Conservation (phyloP, 2,797 vertebrate species). For the Channa striata region DNA sequence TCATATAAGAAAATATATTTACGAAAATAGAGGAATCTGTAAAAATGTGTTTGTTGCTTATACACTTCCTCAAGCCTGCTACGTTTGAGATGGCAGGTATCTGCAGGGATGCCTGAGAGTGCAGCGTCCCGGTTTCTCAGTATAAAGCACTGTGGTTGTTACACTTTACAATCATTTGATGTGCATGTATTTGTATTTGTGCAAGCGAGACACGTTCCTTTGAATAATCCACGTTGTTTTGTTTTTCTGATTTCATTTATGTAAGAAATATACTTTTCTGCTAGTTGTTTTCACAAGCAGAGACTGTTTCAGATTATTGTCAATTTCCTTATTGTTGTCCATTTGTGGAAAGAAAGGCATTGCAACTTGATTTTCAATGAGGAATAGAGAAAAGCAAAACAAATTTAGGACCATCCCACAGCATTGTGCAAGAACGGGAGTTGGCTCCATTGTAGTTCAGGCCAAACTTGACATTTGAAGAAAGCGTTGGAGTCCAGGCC, state of each 20-base stretch:
- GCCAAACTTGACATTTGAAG: conserved; percentile 74
- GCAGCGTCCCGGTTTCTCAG: conserved; percentile 36
- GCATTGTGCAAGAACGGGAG: conserved; percentile 68
- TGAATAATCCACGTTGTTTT: conserved; percentile 53
- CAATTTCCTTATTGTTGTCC: conserved; percentile 71
- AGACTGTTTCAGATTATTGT: conserved; percentile 66
- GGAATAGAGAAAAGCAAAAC: conserved; percentile 69
- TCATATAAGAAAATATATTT: conserved; percentile 3
- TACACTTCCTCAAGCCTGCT: conserved; percentile 11
- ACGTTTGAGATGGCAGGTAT: conserved; percentile 13
- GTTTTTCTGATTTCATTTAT: conserved; percentile 55
- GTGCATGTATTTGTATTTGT: conserved; percentile 45
- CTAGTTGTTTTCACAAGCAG: conserved; percentile 47
- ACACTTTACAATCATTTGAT: conserved; percentile 45
- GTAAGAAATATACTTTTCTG: conserved; percentile 54
- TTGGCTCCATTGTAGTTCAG: conserved; percentile 60
- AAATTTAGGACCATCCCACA: conserved; percentile 64
- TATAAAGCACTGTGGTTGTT: conserved; percentile 43
- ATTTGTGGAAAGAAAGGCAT: conserved; percentile 56
- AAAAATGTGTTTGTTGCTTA: neutral
- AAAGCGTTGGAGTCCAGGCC: conserved; percentile 63
- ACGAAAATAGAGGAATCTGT: neutral
- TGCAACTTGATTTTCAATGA: conserved; percentile 70
- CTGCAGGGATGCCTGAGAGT: conserved; percentile 11
- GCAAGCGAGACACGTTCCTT: conserved; percentile 35